Conservation (phyloP, 2,888 invertebrate species). For the Adelphocoris suturalis region DNA sequence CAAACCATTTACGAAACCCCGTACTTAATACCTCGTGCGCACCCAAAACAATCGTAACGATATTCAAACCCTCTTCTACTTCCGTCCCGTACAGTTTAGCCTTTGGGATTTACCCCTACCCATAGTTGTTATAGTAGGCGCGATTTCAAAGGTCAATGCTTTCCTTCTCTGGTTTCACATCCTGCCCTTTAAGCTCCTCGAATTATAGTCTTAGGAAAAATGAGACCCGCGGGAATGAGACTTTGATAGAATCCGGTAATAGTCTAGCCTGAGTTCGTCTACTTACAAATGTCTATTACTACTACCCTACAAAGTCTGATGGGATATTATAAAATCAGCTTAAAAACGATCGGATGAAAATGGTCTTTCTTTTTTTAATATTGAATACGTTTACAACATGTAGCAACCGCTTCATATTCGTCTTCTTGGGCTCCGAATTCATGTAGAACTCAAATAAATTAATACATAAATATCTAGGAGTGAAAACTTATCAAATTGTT, state of each 20-base stretch:
- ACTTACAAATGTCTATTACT: no score
- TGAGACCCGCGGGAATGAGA: not conserved
- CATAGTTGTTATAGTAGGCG: not conserved
- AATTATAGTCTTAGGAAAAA: not conserved
- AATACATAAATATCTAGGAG: no score
- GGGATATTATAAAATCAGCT: no score
- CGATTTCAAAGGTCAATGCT: conserved; percentile 40
- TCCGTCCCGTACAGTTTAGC: not conserved
- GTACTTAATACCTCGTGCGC: conserved; percentile 5
- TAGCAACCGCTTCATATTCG: no score
- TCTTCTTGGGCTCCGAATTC: no score
- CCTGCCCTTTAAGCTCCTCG: conserved; percentile 23
- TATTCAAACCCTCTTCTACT: not conserved
- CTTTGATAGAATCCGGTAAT: not conserved
- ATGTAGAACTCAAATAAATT: no score
- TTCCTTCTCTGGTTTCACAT: conserved; percentile 5
- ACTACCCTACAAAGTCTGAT: no score
- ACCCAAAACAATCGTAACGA: conserved; percentile 24
- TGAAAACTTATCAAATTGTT: no score
- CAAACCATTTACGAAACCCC: conserved; percentile 29
- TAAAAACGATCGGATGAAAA: no score
- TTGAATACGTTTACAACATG: no score
- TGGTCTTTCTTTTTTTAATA: no score
- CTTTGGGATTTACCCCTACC: conserved; percentile 27
- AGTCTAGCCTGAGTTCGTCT: no score